Percentiles rank a stretch among this genome's conserved stretches.
phyloP scores from a whole-genome alignment of 64 coral and sea anemone genomes.

The Hydrozoanthus tunicans region DNA sequence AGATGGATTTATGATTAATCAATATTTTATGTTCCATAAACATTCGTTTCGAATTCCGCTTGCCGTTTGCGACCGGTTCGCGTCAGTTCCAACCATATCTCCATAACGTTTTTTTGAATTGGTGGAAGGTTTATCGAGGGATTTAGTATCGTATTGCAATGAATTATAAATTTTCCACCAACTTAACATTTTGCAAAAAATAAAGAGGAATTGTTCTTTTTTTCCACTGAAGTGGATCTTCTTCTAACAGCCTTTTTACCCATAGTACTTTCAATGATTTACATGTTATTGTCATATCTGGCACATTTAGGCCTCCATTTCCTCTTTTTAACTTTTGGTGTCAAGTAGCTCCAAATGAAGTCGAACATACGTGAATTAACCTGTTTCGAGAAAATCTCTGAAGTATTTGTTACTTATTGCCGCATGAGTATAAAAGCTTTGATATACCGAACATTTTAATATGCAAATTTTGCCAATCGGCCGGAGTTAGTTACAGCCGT shows the following conservation, averaged over 20 bases:
- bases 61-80: no score
- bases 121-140: background rate
- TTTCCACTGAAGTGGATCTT: background rate
- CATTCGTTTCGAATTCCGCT: background rate
- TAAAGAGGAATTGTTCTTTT: background rate
- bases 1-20: conserved; percentile 23
- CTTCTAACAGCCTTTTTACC: background rate
- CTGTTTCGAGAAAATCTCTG: background rate
- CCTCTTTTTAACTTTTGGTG: conserved; percentile 10
- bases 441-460: background rate
- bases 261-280: background rate
- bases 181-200: background rate
- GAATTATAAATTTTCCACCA: background rate
- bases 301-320: background rate
- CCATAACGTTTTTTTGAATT: background rate
- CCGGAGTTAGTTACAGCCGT: background rate
- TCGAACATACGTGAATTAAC: background rate
- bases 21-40: conserved; percentile 4
- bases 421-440: background rate
- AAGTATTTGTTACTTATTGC: background rate
- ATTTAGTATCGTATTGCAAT: background rate
- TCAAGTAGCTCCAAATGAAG: background rate
- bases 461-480: background rate
- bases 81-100: no score
- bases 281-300: background rate